Evolutionary conservation across 2,888 invertebrate genomes (phyloP).

Genomic region (Eumerus sabulonum): DNA sequence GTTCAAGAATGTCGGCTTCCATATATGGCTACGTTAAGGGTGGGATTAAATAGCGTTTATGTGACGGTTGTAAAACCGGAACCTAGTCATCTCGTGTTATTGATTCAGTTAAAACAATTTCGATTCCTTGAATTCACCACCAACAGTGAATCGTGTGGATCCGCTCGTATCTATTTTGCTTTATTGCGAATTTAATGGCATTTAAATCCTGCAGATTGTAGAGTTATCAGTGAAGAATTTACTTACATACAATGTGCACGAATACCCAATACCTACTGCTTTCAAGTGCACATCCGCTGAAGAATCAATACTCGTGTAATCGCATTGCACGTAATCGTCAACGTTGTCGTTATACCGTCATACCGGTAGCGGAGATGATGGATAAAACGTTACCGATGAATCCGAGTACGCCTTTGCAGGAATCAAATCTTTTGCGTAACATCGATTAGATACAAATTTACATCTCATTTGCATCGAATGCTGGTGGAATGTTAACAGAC

Average conservation of each 20-base stretch:
- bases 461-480: slow-evolving; percentile 63
- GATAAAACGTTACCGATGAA: slow-evolving; percentile 16
- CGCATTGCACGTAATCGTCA: background rate
- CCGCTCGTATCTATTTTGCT: background rate
- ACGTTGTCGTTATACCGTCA: no score
- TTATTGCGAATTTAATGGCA: background rate
- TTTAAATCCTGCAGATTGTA: background rate
- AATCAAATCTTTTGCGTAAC: slow-evolving; percentile 57
- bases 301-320: slow-evolving; percentile 47
- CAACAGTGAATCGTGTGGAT: slow-evolving; percentile 8
- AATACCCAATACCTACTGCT: slow-evolving; percentile 1
- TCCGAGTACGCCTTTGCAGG: slow-evolving; percentile 41
- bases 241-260: no score
- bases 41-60: slow-evolving; percentile 49
- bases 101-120: slow-evolving; percentile 50
- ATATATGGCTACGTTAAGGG: no score
- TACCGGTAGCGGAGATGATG: slow-evolving; percentile 5
- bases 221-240: background rate
- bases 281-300: slow-evolving; percentile 41
- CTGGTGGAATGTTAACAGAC: slow-evolving; percentile 48
- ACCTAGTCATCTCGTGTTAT: slow-evolving; percentile 43
- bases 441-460: slow-evolving; percentile 65
- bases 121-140: slow-evolving; percentile 20
- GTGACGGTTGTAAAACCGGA: slow-evolving; percentile 33
- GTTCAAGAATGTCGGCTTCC: no score